Conservation (phyloP, 1,140 invertebrate genomes). For the Potamilus streckersoni region DNA sequence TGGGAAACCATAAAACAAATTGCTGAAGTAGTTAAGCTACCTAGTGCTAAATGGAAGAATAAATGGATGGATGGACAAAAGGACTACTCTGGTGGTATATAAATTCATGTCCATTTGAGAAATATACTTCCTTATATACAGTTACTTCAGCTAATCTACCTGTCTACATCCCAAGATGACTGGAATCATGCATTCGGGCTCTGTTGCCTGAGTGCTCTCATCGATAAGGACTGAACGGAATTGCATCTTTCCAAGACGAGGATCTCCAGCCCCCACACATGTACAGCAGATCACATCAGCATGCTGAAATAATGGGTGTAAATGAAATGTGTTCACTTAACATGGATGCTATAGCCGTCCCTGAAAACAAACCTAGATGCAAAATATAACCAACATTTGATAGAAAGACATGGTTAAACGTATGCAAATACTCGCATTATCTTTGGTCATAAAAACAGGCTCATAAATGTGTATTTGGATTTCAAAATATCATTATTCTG, state of each 20-base stretch:
- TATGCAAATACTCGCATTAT: too few species aligned
- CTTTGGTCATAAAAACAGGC: too few species aligned
- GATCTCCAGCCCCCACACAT: conserved; percentile 98
- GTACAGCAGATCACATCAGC: conserved; percentile 99
- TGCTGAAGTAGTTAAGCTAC: not conserved
- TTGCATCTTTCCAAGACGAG: conserved; percentile 88
- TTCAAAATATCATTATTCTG: too few species aligned
- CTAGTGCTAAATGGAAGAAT: not conserved
- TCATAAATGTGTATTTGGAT: too few species aligned
- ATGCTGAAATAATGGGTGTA: conserved; percentile 47
- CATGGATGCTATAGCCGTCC: too few species aligned
- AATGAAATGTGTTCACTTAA: too few species aligned
- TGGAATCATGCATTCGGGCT: conserved; percentile 99
- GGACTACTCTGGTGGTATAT: too few species aligned
- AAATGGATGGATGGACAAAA: not conserved
- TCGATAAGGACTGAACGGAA: conserved; percentile 99
- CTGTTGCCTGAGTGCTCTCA: conserved; percentile 95
- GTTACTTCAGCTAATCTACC: conserved; percentile 50
- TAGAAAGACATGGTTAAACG: too few species aligned
- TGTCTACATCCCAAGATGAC: conserved; percentile 96
- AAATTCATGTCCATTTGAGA: too few species aligned
- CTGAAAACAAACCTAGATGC: too few species aligned
- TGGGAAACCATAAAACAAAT: too few species aligned
- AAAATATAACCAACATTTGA: not conserved
- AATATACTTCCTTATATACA: too few species aligned